A percentile compares a stretch with the other conserved stretches of the same genome.
These are phyloP conservation scores for Polydesmus complanatus DNA, from an alignment of 2,888 invertebrate species.

Conservation along the genomic window DNA sequence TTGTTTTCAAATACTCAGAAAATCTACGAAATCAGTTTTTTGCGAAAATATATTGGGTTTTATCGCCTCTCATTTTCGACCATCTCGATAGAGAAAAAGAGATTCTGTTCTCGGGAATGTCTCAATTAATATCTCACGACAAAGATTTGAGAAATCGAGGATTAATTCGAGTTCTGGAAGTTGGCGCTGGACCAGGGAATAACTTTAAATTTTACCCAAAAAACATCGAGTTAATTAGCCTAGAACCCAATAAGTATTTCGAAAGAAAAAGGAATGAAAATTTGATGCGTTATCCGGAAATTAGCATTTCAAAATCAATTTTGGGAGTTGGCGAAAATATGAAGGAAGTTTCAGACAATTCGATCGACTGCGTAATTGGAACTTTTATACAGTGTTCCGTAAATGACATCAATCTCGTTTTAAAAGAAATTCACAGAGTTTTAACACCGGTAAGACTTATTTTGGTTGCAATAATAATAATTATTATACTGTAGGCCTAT, in stretches of 20 bases:
- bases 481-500: too few relatives aligned
- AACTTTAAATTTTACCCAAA: too few relatives aligned
- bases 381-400: conserved; percentile 13
- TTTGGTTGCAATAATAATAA: too few relatives aligned
- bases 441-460: conserved; percentile 11
- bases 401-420: neutral
- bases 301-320: conserved; percentile 10
- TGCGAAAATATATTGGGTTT: too few relatives aligned
- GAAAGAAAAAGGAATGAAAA: too few relatives aligned
- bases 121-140: neutral
- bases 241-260: too few relatives aligned
- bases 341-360: conserved; percentile 3
- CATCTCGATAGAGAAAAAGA: too few relatives aligned
- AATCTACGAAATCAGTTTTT: neutral
- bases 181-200: conserved; percentile 1
- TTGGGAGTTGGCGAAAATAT: conserved; percentile 11
- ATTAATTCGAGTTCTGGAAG: conserved; percentile 1
- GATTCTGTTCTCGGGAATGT: neutral
- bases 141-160: neutral
- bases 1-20: neutral
- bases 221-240: too few relatives aligned
- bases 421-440: conserved; percentile 14
- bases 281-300: neutral
- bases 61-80: too few relatives aligned
- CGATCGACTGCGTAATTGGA: conserved; percentile 16